A percentile compares a stretch with the other conserved stretches of the same genome.
Evolutionary conservation across 2,888 invertebrate genomes (phyloP).

Genomic region (Ernsta delagoae): DNA sequence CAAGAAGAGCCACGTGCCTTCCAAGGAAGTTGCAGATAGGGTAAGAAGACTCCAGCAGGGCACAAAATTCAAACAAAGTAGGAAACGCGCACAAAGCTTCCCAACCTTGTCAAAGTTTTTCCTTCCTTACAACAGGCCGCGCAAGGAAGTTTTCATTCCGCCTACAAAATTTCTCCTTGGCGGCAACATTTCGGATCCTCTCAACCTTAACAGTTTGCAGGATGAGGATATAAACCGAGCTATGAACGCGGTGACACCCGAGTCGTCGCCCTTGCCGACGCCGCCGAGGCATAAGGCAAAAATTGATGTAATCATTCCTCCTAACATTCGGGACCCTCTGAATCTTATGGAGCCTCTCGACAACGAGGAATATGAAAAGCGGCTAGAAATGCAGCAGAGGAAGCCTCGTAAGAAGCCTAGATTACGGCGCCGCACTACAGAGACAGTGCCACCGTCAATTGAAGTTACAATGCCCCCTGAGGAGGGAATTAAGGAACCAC

Average conservation of each 20-base stretch:
- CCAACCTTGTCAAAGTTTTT: constrained; percentile 89
- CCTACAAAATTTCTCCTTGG: constrained; percentile 97
- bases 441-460: constrained; percentile 66
- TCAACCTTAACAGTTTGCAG: constrained; percentile 96
- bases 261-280: constrained; percentile 95
- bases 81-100: constrained; percentile 89
- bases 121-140: constrained; percentile 89
- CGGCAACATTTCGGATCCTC: constrained; percentile 97
- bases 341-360: constrained; percentile 93
- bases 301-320: constrained; percentile 96
- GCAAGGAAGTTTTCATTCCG: constrained; percentile 91
- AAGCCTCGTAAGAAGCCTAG: constrained; percentile 89
- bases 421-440: constrained; percentile 76
- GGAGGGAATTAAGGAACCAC: constrained; percentile 68
- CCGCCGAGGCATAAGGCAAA: constrained; percentile 91
- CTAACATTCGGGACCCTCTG: constrained; percentile 96
- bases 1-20: constrained; percentile 69
- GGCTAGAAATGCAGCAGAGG: constrained; percentile 88
- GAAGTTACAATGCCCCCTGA: constrained; percentile 56
- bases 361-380: constrained; percentile 92
- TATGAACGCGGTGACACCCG: constrained; percentile 96
- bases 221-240: constrained; percentile 91
- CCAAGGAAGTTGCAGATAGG: constrained; percentile 73
- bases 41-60: constrained; percentile 75
- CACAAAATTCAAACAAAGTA: constrained; percentile 77